These are phyloP conservation scores for Adrianichthys oophorus DNA, from an alignment of 2,797 vertebrate species.

Conservation along the genomic window DNA sequence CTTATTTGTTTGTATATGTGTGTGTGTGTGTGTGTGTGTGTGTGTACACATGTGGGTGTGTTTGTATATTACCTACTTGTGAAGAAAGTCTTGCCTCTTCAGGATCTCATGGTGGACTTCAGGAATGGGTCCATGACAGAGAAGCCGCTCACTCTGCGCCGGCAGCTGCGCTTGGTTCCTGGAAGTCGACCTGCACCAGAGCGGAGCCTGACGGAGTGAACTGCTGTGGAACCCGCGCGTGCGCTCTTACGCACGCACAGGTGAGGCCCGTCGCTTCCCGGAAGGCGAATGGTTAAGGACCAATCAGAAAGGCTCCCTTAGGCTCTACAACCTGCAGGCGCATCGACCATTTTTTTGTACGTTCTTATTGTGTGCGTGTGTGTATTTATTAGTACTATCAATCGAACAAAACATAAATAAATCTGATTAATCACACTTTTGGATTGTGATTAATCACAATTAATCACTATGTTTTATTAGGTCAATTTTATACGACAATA, in stretches of 20 bases:
- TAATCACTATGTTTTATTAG: no score
- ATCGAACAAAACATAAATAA: no score
- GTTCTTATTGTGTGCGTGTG: no score
- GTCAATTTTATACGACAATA: no score
- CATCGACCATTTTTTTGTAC: not conserved
- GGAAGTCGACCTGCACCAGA: conserved; percentile 1
- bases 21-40: no score
- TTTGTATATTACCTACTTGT: conserved; percentile 37
- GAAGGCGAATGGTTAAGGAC: conserved; percentile 11
- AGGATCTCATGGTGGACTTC: not conserved
- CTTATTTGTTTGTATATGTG: fast-evolving
- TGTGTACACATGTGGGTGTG: no score
- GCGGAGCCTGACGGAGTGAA: not conserved
- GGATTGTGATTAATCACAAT: no score
- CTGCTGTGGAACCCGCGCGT: conserved; percentile 15
- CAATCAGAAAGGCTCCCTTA: conserved; percentile 40
- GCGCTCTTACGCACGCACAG: conserved; percentile 15
- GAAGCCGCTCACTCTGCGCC: not conserved
- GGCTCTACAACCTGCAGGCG: conserved; percentile 10
- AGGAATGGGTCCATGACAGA: conserved; percentile 41
- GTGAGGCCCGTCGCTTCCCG: conserved; percentile 33
- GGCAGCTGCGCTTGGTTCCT: conserved; percentile 1
- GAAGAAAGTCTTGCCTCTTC: no score
- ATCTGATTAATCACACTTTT: no score
- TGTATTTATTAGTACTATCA: no score